These are phyloP conservation scores for Antennarius maculatus DNA, from an alignment of 2,797 vertebrate species.

Conservation along the genomic window DNA sequence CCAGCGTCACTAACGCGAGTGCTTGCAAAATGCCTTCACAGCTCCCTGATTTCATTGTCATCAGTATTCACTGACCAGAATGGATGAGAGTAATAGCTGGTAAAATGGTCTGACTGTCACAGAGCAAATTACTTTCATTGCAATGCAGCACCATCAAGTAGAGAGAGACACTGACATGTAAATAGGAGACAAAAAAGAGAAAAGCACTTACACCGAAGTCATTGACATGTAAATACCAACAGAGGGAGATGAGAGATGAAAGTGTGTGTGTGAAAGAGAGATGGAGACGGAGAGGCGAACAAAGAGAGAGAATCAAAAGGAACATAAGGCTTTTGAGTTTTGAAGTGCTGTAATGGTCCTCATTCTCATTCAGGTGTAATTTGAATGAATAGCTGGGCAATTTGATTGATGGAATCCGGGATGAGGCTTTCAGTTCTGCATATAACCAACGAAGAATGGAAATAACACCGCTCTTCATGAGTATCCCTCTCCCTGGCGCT, in stretches of 20 bases:
- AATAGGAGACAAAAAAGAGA: conserved; percentile 64
- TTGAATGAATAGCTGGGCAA: conserved; percentile 59
- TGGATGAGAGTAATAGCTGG: conserved; percentile 75
- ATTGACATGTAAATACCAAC: conserved; percentile 76
- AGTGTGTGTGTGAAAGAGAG: conserved; percentile 4
- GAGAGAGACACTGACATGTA: conserved; percentile 73
- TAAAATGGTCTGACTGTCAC: conserved; percentile 74
- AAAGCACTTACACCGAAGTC: conserved; percentile 68
- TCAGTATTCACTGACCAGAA: conserved; percentile 77
- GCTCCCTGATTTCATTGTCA: conserved; percentile 71
- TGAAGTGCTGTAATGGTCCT: conserved; percentile 61
- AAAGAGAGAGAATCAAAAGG: conserved; percentile 24
- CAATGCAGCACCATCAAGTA: conserved; percentile 63
- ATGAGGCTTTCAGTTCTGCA: conserved; percentile 44
- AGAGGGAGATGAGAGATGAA: conserved; percentile 54
- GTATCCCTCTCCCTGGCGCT: conserved; percentile 28
- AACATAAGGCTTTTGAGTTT: conserved; percentile 54
- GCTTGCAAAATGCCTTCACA: conserved; percentile 68
- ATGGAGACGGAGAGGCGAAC: neutral
- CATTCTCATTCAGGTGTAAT: conserved; percentile 60
- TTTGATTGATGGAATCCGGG: conserved; percentile 66
- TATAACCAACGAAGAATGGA: conserved; percentile 45
- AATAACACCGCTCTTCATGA: conserved; percentile 44
- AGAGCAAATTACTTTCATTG: conserved; percentile 77
- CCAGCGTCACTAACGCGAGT: conserved; percentile 56